Evolutionary conservation across 2,797 vertebrate species (phyloP).

Genomic region (Mallotus villosus): DNA sequence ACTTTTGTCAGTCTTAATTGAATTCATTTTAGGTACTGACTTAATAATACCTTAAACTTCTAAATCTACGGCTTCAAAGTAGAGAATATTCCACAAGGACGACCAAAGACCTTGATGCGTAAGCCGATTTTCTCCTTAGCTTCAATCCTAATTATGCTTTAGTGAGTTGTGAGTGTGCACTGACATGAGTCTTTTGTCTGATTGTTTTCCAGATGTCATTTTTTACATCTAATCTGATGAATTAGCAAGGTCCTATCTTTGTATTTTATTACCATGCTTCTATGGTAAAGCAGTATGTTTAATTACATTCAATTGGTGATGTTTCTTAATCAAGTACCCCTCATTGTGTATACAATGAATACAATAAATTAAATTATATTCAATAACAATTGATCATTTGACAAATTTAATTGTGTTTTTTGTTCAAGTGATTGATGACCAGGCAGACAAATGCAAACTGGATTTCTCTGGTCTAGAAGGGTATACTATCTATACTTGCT

Average conservation of each 20-base stretch:
- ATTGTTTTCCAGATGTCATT: conserved; percentile 57
- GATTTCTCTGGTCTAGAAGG: not conserved
- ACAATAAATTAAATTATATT: conserved; percentile 10
- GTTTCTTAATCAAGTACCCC: conserved; percentile 35
- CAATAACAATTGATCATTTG: conserved; percentile 23
- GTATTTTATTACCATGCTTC: conserved; percentile 45
- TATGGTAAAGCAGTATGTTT: conserved; percentile 37
- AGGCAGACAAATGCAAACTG: not conserved
- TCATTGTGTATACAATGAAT: conserved; percentile 35
- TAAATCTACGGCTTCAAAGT: conserved; percentile 25
- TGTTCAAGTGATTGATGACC: not conserved
- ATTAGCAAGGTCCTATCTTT: conserved; percentile 49
- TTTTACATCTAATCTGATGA: conserved; percentile 64
- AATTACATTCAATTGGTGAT: conserved; percentile 32
- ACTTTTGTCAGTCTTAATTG: not conserved
- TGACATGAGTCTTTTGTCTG: conserved; percentile 55
- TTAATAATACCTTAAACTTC: not conserved
- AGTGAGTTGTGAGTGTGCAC: conserved; percentile 62
- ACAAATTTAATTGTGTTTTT: not conserved
- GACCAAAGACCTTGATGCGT: conserved; percentile 41
- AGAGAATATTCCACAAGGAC: conserved; percentile 39
- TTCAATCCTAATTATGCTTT: conserved; percentile 63
- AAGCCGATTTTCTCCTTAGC: conserved; percentile 60
- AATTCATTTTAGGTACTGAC: not conserved
- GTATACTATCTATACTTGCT: not conserved